Base-by-base conservation (phyloP, 2,113 vertebrate species). In the Platanista minor region DNA sequence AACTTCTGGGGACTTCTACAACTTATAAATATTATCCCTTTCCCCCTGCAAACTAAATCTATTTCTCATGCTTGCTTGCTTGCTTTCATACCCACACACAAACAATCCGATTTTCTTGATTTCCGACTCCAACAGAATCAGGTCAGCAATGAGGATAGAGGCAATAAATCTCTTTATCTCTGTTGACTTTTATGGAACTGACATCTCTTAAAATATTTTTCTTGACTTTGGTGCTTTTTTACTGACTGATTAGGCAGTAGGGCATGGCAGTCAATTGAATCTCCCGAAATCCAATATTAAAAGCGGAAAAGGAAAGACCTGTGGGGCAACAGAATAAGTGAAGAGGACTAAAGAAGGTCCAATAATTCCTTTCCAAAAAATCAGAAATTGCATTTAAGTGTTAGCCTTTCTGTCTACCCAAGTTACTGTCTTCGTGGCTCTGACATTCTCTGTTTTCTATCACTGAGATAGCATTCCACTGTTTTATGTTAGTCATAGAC, bases 91-190 rank as follows among this genome's bases (percentile, higher is more conserved):
- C 88, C 59, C 17, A 52, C 61, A 89, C 36, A 52, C 27, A 49
- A 92, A 92, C 87, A 87, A 52, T 98, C 62, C 57, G 87, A 97
- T 93, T 98, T 97, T 97, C 97, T 95, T 98, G 96, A 97, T 97
- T 97, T 91, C 62, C 15, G 1, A 96, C 84, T 97, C 96, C 39
- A 57, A 78, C 52, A 96, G 84, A 98, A 98, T 97, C 0, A 0
- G 96, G 97, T 98, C 97, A 98, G 46, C 96, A 89, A 81, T 94
- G 90, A 97, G 95, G 96, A 98, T 81, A 97, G 96, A 97, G 97
- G 97, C 88, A 98, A 98, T 98, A 98, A 59, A 97, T 97, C 93
- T 98, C 94, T 98, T 98, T 98, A 97, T 98, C 87, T 97, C 95
- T 98, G 97, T 95, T 97, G 96, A 95, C 87, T 98, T 98, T 98